These are phyloP conservation scores for Macquaria australasica DNA, from an alignment of 2,113 vertebrate species.

Conservation along the genomic window DNA sequence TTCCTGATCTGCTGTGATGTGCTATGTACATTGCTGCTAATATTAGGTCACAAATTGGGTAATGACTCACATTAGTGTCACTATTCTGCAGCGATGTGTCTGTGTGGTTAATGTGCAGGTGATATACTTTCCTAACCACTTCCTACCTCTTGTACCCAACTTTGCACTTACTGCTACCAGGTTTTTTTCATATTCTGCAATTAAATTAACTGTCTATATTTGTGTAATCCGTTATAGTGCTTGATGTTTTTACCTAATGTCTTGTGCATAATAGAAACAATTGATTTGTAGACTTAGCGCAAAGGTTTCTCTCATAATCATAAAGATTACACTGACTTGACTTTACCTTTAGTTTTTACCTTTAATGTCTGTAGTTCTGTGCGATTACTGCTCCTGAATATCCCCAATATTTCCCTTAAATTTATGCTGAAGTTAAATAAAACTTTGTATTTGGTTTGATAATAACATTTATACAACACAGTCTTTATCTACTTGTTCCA, in stretches of 20 bases:
- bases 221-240: neutral
- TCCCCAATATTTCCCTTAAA: neutral
- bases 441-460: neutral
- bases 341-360: neutral
- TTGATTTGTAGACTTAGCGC: neutral
- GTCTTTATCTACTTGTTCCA: neutral
- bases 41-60: constrained; percentile 37
- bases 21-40: constrained; percentile 22
- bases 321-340: neutral
- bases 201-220: neutral
- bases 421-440: neutral
- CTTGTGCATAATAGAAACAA: too few relatives aligned
- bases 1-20: constrained; percentile 46
- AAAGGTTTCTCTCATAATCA: neutral
- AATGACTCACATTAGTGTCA: constrained; percentile 52
- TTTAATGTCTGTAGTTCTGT: neutral
- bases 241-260: too few relatives aligned
- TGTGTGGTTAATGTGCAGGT: neutral
- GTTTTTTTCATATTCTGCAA: neutral
- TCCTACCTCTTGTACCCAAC: neutral
- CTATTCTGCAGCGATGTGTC: neutral
- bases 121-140: neutral
- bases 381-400: neutral
- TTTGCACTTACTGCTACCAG: neutral
- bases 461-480: neutral